Evolutionary conservation across 2,113 vertebrate species (phyloP), one percentile per base, ranked within the genome.

Genomic region (Carassius auratus): DNA sequence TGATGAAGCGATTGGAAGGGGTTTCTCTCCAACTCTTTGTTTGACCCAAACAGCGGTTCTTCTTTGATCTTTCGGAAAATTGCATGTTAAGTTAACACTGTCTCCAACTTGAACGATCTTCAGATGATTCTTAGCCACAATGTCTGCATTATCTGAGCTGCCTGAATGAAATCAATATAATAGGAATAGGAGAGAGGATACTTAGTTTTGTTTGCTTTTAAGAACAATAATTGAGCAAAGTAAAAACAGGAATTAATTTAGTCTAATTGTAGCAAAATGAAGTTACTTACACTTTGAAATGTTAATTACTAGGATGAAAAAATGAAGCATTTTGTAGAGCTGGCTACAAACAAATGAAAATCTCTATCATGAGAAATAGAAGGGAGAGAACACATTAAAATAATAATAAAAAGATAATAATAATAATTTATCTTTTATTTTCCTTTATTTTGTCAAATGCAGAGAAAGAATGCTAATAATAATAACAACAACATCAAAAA

Each of bases 211-310:
- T 21, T 45, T 73, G 10, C 9, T 7, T 73, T 12, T n/a, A n/a
- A 42, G 19, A 73, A 69, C 8, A 69, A 19, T 19, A 0, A 36
- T 9, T 5, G 9, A 38, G 3, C 33, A 42, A 36, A 71, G 19
- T 38, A 17, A 38, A 68, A 36, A 69, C 17, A 69, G 2, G 3
- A 19, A 66, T 33, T 5, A 19, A 19, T 68, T 68, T 68, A 8
- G 0, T 66, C 1, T 30, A 33, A 33, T 6, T 68, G 15, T 19
- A 36, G 19, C 6, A 69, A 73, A n/a, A 73, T 55, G n/a, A 1
- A 48, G 71, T 74, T 48, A 74, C 71, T 74, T 74, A 74, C 71
- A 48, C 21, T 74, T n/a, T 21, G n/a, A 42, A 23, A 74, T 14
- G 6, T 45, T 23, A 48, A 74, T 1, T 7, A 48, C 36, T 74